Evolutionary conservation across 2,113 vertebrate species (phyloP), one percentile per base, ranked within the genome.

Genomic region (Australoheros scitulus): DNA sequence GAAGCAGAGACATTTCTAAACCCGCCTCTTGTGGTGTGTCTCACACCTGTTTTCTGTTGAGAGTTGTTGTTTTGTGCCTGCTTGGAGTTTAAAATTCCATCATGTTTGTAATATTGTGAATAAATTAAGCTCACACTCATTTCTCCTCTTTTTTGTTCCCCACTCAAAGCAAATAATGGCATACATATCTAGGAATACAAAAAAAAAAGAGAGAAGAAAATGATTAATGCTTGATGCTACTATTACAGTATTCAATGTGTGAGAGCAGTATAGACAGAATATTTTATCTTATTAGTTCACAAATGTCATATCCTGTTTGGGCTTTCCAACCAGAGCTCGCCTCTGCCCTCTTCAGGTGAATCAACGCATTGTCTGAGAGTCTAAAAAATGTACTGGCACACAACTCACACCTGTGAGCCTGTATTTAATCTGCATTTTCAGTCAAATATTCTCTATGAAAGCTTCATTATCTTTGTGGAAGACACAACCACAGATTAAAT

Each of bases 21-120:
- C 81, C 43, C 29, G 76, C 63, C 61, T 41, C 74, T 75, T 41
- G 57, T 82, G 64, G 55, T 84, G 18, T 26, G 50, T 78, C 70
- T 87, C 86, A 68, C 78, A 38, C 9, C 22, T 75, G 32, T 70
- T 72, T 83, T 36, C 65, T 65, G 55, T 64, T 57, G n/a, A 84
- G 58, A 88, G 63, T 90, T 87, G 58, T 47, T 81, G 80, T 82
- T 88, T 88, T 87, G 90, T 93, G 93, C 93, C 91, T 81, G 82
- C 86, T 85, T 93, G 88, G 81, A 90, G 83, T 90, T 90, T 77
- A 87, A 87, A 91, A 91, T 93, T 88, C 86, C 70, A 81, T n/a
- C 20, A 61, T 89, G 88, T 94, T 95, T 94, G 93, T 93, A 87
- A 89, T 91, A 91, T 92, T 92, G 92, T 94, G 92, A 95, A 95